These are phyloP conservation scores for Autographa pulchrina DNA, from an alignment of 2,888 invertebrate genomes.

Conservation along the genomic window DNA sequence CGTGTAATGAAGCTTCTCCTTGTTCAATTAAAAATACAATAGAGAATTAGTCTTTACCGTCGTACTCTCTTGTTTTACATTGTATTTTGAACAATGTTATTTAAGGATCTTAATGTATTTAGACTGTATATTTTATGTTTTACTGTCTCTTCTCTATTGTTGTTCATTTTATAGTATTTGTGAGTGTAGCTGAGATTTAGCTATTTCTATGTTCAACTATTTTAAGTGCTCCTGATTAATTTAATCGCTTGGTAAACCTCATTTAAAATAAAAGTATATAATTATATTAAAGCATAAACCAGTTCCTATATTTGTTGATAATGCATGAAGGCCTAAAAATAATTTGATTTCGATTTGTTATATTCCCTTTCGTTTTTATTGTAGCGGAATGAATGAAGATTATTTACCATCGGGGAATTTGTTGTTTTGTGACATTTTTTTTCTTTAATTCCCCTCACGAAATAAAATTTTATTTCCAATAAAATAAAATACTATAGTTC, in stretches of 20 bases:
- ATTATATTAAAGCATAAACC: too few species aligned
- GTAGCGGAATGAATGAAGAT: too few species aligned
- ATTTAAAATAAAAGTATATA: too few species aligned
- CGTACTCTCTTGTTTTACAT: constrained; percentile 30
- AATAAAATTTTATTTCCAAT: background rate
- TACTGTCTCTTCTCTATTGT: background rate
- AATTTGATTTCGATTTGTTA: too few species aligned
- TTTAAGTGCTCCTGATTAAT: background rate
- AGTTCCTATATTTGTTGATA: too few species aligned
- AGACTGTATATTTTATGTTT: background rate
- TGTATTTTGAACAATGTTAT: constrained; percentile 26
- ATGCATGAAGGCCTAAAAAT: too few species aligned
- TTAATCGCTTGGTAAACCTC: too few species aligned
- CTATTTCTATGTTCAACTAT: background rate
- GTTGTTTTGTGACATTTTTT: background rate
- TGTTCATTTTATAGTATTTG: background rate
- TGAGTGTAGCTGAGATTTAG: background rate
- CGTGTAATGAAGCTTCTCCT: constrained; percentile 47
- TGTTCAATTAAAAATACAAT: constrained; percentile 59
- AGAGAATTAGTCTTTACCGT: constrained; percentile 41
- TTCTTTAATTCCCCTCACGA: background rate
- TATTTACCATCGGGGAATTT: too few species aligned
- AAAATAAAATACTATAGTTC: constrained; percentile 13
- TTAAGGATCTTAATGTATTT: constrained; percentile 20
- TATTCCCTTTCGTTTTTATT: too few species aligned